These are phyloP conservation scores for Clavelina lepadiformis DNA, from an alignment of 23 tunicate species.

Conservation along the genomic window DNA sequence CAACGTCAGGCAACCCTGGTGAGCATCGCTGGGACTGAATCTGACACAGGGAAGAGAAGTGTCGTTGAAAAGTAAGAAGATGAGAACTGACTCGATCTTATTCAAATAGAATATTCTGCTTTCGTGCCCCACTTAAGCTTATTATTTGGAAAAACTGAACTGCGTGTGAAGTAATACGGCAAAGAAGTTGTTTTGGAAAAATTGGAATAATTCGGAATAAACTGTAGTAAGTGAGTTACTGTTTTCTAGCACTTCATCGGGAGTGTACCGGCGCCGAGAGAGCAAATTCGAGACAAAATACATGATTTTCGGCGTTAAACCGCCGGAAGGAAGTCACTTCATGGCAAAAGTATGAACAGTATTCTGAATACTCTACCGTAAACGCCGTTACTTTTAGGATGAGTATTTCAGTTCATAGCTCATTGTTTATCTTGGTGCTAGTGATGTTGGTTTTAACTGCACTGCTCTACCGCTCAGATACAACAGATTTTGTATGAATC, in stretches of 20 bases:
- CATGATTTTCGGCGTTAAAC: conserved; percentile 63
- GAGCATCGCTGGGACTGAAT: conserved; percentile 60
- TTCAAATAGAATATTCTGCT: too few species aligned
- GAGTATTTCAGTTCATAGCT: background rate
- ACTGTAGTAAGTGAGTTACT: too few species aligned
- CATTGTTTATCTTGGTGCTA: background rate
- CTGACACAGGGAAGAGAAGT: too few species aligned
- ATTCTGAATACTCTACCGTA: background rate
- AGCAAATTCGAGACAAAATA: conserved; percentile 67
- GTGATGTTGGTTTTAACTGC: too few species aligned
- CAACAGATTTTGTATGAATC: conserved; percentile 50
- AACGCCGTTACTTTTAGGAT: background rate
- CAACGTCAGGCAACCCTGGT: conserved; percentile 43
- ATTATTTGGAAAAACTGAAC: too few species aligned
- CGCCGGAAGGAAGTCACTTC: conserved; percentile 60
- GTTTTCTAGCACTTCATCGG: conserved; percentile 29
- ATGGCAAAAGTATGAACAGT: conserved; percentile 33
- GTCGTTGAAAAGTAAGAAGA: too few species aligned
- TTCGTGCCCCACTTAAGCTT: too few species aligned
- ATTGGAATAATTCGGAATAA: too few species aligned
- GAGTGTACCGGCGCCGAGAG: conserved; percentile 57
- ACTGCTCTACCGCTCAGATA: conserved; percentile 19
- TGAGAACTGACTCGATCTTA: too few species aligned
- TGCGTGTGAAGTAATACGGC: too few species aligned
- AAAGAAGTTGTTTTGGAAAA: too few species aligned